A percentile compares a stretch with the other conserved stretches of the same genome.
Evolutionary conservation across 1,140 invertebrate species (phyloP).

Genomic region (Armadillidium nasatum): DNA sequence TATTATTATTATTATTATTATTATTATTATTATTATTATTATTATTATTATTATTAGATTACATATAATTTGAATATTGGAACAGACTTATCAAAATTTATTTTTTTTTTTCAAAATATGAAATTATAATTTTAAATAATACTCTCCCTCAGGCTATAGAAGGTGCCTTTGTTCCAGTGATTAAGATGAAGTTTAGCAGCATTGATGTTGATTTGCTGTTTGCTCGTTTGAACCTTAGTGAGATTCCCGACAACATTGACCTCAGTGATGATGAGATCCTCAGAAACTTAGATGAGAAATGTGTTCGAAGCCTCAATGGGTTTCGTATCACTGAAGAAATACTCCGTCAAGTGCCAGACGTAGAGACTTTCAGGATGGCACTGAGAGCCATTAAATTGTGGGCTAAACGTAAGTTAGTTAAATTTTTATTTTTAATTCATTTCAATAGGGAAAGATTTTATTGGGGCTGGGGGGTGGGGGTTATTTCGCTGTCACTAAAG

Average conservation of each 20-base stretch:
- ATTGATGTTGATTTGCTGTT: constrained; percentile 99
- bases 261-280: constrained; percentile 84
- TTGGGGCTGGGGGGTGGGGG: too few species aligned
- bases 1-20: too few species aligned
- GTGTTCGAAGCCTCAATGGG: constrained; percentile 94
- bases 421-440: too few species aligned
- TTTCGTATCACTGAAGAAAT: constrained; percentile 99
- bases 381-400: constrained; percentile 94
- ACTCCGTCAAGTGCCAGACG: constrained; percentile 87
- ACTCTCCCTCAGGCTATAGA: constrained; percentile 69
- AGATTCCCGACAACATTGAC: constrained; percentile 79
- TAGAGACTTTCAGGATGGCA: constrained; percentile 87
- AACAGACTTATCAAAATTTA: too few species aligned
- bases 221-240: constrained; percentile 84
- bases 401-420: constrained; percentile 98
- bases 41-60: too few species aligned
- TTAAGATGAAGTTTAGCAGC: constrained; percentile 98
- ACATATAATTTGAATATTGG: too few species aligned
- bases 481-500: too few species aligned
- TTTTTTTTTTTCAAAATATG: too few species aligned
- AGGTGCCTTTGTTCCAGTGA: constrained; percentile 98
- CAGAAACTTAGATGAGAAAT: constrained; percentile 93
- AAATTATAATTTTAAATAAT: too few species aligned
- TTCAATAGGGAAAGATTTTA: too few species aligned
- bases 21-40: too few species aligned